A percentile compares a stretch with the other conserved stretches of the same genome.
Conservation (phyloP, 2,888 invertebrate genomes). For the Drosophila gaucha region DNA sequence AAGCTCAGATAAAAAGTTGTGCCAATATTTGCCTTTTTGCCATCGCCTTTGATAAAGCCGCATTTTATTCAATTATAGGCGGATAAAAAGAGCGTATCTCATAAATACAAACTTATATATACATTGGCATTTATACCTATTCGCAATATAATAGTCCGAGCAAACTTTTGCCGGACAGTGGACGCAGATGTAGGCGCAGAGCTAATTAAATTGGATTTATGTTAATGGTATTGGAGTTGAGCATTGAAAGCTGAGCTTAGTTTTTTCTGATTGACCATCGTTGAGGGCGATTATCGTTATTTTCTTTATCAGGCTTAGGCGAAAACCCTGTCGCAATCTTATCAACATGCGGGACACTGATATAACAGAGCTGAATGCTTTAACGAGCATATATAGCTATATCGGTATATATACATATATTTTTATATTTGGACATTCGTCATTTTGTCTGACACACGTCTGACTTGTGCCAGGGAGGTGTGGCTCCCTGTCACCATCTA, state of each 20-base stretch:
- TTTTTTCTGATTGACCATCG: constrained; percentile 36
- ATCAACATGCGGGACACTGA: constrained; percentile 19
- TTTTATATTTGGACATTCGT: constrained; percentile 37
- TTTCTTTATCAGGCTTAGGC: constrained; percentile 10
- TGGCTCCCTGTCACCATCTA: constrained; percentile 28
- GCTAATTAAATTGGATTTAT: constrained; percentile 76
- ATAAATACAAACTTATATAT: constrained; percentile 20
- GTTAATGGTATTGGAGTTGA: constrained; percentile 36
- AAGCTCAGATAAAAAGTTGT: constrained; percentile 72
- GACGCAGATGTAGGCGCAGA: constrained; percentile 11
- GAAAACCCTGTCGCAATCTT: constrained; percentile 25
- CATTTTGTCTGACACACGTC: constrained; percentile 30
- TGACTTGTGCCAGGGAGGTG: constrained; percentile 31
- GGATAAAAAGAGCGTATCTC: constrained; percentile 58
- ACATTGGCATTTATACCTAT: constrained; percentile 1
- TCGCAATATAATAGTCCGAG: constrained; percentile 34
- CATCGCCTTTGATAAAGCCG: constrained; percentile 51
- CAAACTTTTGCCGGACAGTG: constrained; percentile 40
- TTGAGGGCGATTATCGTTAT: constrained; percentile 18
- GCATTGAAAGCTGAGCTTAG: constrained; percentile 35
- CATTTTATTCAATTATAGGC: constrained; percentile 76
- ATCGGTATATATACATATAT: neutral
- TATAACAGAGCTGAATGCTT: constrained; percentile 25
- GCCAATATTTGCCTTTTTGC: constrained; percentile 71
- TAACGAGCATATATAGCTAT: neutral